These are phyloP conservation scores for Onychomys leucogaster DNA, from an alignment of 2,797 vertebrate species.

Conservation along the genomic window DNA sequence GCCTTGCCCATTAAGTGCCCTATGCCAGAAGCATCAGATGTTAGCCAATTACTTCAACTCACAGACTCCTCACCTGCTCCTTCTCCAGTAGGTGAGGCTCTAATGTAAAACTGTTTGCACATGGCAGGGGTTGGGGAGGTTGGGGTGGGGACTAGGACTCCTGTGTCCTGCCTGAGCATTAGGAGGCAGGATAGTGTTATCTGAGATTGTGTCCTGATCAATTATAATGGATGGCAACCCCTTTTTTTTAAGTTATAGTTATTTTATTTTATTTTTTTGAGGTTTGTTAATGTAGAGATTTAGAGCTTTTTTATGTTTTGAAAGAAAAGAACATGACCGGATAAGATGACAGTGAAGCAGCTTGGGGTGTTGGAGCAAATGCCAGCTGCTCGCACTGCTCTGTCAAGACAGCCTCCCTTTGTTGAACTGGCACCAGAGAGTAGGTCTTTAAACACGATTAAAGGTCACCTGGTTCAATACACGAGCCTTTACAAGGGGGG, in stretches of 20 bases:
- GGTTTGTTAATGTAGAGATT: conserved; percentile 72
- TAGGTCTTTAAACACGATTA: no score
- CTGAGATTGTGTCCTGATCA: conserved; percentile 69
- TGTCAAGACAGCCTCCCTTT: no score
- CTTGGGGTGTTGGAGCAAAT: conserved; percentile 88
- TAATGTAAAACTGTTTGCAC: conserved; percentile 77
- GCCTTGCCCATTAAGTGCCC: conserved; percentile 69
- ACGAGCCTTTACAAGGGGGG: no score
- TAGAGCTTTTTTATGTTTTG: conserved; percentile 72
- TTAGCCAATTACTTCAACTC: conserved; percentile 70
- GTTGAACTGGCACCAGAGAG: no score
- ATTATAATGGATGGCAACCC: conserved; percentile 81
- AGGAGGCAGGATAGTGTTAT: conserved; percentile 71
- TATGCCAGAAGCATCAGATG: conserved; percentile 73
- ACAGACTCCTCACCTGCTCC: conserved; percentile 35
- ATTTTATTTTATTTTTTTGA: conserved; percentile 59
- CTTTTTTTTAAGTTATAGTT: conserved; percentile 88
- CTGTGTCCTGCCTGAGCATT: conserved; percentile 84
- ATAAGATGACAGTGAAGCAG: conserved; percentile 89
- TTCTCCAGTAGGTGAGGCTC: conserved; percentile 69
- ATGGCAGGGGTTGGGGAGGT: conserved; percentile 69
- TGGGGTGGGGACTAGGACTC: conserved; percentile 78
- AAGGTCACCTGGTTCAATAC: no score
- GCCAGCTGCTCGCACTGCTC: no score
- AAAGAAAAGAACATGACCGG: conserved; percentile 87